Percentiles rank a stretch among this genome's conserved stretches.
phyloP scores from a whole-genome alignment of 2,888 invertebrate species.

The Stegophylla sp. region DNA sequence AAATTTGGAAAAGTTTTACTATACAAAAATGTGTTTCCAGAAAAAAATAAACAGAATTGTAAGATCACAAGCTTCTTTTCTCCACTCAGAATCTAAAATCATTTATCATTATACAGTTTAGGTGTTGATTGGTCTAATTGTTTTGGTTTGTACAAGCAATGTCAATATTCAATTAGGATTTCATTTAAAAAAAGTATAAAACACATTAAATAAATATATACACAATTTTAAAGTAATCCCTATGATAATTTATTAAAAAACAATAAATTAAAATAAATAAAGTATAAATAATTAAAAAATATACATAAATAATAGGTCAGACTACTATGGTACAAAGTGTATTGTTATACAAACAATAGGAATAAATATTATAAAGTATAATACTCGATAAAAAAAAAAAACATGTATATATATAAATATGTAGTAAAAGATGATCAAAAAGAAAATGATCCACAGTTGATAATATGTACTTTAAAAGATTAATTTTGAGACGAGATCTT shows the following conservation, averaged over 20 bases:
- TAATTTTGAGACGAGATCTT: conserved; percentile 45
- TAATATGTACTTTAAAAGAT: conserved; percentile 34
- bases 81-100: too few species aligned
- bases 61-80: too few species aligned
- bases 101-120: too few species aligned
- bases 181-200: conserved; percentile 2
- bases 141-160: not conserved
- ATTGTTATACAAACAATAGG: conserved; percentile 59
- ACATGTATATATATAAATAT: conserved; percentile 8
- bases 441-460: not conserved
- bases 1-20: too few species aligned
- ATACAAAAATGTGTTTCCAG: too few species aligned
- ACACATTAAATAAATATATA: not conserved
- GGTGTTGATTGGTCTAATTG: too few species aligned
- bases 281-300: conserved; percentile 55
- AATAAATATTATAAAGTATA: conserved; percentile 55
- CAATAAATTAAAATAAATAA: conserved; percentile 58
- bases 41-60: too few species aligned
- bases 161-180: not conserved
- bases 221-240: conserved; percentile 46
- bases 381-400: conserved; percentile 26
- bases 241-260: conserved; percentile 57
- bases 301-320: conserved; percentile 56
- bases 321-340: conserved; percentile 58
- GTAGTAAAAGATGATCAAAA: conserved; percentile 13